Evolutionary conservation across 1,140 invertebrate species (phyloP).

Genomic region (Eufriesea mexicana): DNA sequence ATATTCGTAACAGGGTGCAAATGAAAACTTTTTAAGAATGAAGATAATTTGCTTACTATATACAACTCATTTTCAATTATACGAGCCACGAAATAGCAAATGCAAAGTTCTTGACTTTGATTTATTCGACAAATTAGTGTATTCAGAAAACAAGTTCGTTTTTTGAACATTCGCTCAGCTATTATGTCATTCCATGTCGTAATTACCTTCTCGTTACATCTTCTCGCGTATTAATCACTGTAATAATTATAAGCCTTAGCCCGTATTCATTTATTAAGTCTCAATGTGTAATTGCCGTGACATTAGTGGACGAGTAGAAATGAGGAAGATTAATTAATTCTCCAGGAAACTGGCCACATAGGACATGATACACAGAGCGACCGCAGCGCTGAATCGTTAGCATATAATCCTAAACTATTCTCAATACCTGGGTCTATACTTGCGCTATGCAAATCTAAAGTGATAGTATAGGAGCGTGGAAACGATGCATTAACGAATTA

Average conservation of each 20-base stretch:
- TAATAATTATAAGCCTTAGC: not conserved
- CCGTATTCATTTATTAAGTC: not conserved
- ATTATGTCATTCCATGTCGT: no score
- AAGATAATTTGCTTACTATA: no score
- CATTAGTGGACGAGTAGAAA: not conserved
- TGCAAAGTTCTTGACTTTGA: no score
- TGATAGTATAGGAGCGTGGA: constrained; percentile 59
- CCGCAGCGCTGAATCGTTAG: constrained; percentile 41
- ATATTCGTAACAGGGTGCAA: no score
- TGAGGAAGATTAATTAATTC: constrained; percentile 24
- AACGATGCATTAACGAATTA: constrained; percentile 77
- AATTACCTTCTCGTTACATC: not conserved
- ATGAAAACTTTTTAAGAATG: no score
- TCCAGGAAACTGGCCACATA: constrained; percentile 52
- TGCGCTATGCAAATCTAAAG: constrained; percentile 35
- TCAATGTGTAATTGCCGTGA: not conserved
- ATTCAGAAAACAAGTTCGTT: no score
- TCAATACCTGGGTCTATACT: constrained; percentile 26
- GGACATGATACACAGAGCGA: constrained; percentile 23
- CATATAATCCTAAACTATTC: constrained; percentile 65
- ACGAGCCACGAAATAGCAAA: no score
- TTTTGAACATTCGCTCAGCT: no score
- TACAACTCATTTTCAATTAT: no score
- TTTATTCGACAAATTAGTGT: no score
- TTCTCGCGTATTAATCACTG: not conserved